Evolutionary conservation across 2,888 invertebrate genomes (phyloP).

Genomic region (Slavum lentiscoides): DNA sequence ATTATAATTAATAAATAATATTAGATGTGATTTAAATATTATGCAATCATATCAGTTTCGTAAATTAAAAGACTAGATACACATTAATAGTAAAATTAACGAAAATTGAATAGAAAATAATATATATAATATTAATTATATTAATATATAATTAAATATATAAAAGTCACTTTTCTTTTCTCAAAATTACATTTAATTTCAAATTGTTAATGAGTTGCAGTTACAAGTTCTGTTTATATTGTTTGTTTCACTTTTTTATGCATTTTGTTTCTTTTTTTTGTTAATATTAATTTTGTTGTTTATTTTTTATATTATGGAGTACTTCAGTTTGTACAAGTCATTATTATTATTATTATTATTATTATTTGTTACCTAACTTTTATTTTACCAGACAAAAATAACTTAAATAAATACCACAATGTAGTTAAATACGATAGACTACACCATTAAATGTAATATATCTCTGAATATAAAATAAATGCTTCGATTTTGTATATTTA

Average conservation of each 20-base stretch:
- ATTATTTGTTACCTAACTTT: background rate
- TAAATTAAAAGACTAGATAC: slow-evolving; percentile 47
- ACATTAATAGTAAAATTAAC: slow-evolving; percentile 29
- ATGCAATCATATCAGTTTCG: slow-evolving; percentile 48
- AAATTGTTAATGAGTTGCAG: background rate
- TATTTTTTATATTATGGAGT: background rate
- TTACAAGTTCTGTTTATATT: background rate
- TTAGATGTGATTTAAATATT: slow-evolving; percentile 26
- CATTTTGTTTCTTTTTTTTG: slow-evolving; percentile 18
- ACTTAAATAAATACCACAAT: background rate
- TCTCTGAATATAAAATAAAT: slow-evolving; percentile 18
- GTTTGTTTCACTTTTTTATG: slow-evolving; percentile 6
- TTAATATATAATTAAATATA: slow-evolving; percentile 7
- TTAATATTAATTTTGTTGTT: background rate
- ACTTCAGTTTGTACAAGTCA: background rate
- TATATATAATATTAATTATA: slow-evolving; percentile 25
- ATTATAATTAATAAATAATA: background rate
- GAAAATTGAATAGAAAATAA: slow-evolving; percentile 24
- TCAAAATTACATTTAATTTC: slow-evolving; percentile 17
- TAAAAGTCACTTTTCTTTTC: background rate
- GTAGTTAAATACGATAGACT: background rate
- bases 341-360: slow-evolving; percentile 1
- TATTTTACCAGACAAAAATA: slow-evolving; percentile 19
- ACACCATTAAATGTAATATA: slow-evolving; percentile 23
- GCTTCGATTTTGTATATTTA: background rate